Percentiles rank a stretch among this genome's conserved stretches.
These are phyloP conservation scores for Conistra vaccinii DNA, from an alignment of 2,888 invertebrate species.

Conservation along the genomic window DNA sequence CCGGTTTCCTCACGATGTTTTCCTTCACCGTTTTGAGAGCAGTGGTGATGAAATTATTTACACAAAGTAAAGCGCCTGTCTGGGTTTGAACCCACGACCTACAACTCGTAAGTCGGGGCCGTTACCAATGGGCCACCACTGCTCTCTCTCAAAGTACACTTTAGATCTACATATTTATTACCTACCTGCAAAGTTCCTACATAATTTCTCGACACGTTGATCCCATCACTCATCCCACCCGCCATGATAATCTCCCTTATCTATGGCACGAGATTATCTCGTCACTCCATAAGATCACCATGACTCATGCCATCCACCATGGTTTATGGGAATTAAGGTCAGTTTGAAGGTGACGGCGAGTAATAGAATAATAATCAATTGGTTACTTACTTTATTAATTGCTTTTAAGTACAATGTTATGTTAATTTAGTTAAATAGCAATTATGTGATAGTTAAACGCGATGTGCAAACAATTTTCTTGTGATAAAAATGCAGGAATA, in stretches of 20 bases:
- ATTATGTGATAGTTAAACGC: background rate
- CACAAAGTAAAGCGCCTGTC: too few relatives aligned
- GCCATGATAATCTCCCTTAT: slow-evolving; percentile 44
- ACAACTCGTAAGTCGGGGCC: too few relatives aligned
- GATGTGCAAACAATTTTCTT: background rate
- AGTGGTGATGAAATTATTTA: too few relatives aligned
- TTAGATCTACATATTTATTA: background rate
- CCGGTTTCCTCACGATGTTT: too few relatives aligned
- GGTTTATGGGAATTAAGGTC: slow-evolving; percentile 58
- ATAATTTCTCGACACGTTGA: background rate
- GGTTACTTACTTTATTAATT: slow-evolving; percentile 19
- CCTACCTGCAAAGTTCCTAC: background rate
- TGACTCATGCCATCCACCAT: slow-evolving; percentile 47
- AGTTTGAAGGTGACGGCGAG: slow-evolving; percentile 7
- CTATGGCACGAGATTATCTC: slow-evolving; percentile 41
- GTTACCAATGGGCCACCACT: too few relatives aligned
- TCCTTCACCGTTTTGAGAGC: too few relatives aligned
- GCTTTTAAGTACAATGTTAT: slow-evolving; percentile 21
- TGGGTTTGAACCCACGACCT: too few relatives aligned
- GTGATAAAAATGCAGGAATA: background rate
- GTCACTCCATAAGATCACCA: slow-evolving; percentile 27
- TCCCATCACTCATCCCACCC: background rate
- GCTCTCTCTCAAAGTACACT: too few relatives aligned
- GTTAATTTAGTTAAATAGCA: slow-evolving; percentile 20
- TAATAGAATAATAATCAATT: slow-evolving; percentile 55